Percentiles rank a stretch among this genome's conserved stretches.
Conservation (phyloP, 1,140 invertebrate genomes). For the Nephila pilipes region DNA sequence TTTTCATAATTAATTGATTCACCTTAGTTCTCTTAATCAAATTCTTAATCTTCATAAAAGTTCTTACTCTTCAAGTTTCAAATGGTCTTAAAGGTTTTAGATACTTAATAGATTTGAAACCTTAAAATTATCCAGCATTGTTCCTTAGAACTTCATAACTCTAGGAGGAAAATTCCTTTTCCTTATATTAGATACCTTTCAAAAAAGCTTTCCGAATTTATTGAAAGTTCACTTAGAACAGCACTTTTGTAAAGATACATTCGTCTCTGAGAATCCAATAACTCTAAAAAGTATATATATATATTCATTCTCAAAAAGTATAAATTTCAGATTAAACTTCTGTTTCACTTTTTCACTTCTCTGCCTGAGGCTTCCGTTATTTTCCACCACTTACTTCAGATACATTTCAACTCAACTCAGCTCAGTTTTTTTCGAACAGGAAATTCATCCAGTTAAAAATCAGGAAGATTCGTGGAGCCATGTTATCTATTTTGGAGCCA, state of each 20-base stretch:
- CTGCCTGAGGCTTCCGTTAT: conserved; percentile 17
- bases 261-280: conserved; percentile 18
- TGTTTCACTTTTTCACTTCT: conserved; percentile 16
- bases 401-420: background rate
- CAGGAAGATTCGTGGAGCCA: background rate
- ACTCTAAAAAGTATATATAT: background rate
- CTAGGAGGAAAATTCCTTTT: too few relatives aligned
- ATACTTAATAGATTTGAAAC: too few relatives aligned
- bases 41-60: too few relatives aligned
- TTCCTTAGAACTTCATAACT: too few relatives aligned
- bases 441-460: conserved; percentile 43
- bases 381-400: conserved; percentile 37
- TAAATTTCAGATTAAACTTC: conserved; percentile 28
- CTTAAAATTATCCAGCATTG: too few relatives aligned
- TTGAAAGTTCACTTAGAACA: background rate
- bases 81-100: too few relatives aligned
- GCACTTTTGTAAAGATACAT: background rate
- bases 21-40: too few relatives aligned
- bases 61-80: too few relatives aligned
- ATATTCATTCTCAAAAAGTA: conserved; percentile 22
- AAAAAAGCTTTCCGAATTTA: too few relatives aligned
- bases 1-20: too few relatives aligned
- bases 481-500: conserved; percentile 19
- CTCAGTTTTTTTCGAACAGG: background rate
- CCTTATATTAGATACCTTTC: too few relatives aligned